Percentiles rank a stretch among this genome's conserved stretches.
These are phyloP conservation scores for Leptoteleia sp. DNA, from an alignment of 1,140 invertebrate genomes.

Conservation along the genomic window DNA sequence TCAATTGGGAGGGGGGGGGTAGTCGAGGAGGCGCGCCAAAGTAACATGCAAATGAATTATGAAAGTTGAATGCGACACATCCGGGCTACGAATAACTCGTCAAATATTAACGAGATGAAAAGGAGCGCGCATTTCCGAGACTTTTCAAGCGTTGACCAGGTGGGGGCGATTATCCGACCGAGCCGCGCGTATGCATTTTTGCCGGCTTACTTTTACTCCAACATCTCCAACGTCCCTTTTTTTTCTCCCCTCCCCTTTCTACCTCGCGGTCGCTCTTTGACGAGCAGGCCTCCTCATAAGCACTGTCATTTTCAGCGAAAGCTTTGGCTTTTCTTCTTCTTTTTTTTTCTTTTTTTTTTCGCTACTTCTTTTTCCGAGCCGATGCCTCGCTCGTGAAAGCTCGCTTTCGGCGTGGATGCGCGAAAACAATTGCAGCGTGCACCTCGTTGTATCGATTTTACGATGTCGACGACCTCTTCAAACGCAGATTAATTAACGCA, in stretches of 20 bases:
- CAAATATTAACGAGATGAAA: constrained; percentile 43
- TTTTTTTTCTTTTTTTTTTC: too few relatives aligned
- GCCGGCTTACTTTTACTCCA: constrained; percentile 5
- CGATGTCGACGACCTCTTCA: constrained; percentile 46
- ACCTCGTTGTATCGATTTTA: constrained; percentile 45
- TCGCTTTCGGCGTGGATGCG: constrained; percentile 29
- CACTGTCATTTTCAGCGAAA: constrained; percentile 34
- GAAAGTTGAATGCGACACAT: constrained; percentile 43
- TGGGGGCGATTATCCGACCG: constrained; percentile 28
- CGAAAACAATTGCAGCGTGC: constrained; percentile 40
- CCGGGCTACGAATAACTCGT: constrained; percentile 29
- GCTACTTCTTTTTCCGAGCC: constrained; percentile 29
- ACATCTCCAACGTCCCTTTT: background rate
- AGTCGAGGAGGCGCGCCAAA: constrained; percentile 15
- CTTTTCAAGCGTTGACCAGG: constrained; percentile 42
- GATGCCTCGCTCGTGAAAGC: constrained; percentile 37
- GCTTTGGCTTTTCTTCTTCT: too few relatives aligned
- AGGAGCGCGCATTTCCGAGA: constrained; percentile 45
- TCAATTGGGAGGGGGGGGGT: constrained; percentile 38
- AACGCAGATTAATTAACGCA: constrained; percentile 45
- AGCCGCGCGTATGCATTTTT: constrained; percentile 19
- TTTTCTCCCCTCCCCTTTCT: constrained; percentile 3
- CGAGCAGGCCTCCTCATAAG: constrained; percentile 14
- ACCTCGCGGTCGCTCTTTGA: constrained; percentile 14
- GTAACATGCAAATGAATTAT: constrained; percentile 31